These are phyloP conservation scores for Alectoris magna DNA, from an alignment of 2,797 vertebrate genomes.

Conservation along the genomic window DNA sequence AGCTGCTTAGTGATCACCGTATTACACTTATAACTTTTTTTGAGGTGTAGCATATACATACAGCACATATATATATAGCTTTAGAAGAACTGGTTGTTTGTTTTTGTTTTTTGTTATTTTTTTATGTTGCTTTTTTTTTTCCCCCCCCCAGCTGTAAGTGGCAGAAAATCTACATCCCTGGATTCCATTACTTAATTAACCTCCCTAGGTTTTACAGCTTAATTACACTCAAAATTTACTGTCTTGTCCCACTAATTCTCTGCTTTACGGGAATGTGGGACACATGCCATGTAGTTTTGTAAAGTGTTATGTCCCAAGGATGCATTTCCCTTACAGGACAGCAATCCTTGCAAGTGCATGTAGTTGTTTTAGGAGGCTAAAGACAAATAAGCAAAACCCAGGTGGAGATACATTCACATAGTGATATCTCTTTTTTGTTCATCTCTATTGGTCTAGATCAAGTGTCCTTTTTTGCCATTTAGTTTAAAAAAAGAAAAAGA, in stretches of 20 bases:
- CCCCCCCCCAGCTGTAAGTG: background rate
- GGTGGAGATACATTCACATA: background rate
- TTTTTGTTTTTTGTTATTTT: background rate
- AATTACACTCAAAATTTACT: slow-evolving; percentile 45
- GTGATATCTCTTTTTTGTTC: background rate
- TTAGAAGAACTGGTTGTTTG: background rate
- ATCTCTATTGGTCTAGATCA: background rate
- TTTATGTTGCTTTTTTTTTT: too few species aligned
- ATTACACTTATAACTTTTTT: background rate
- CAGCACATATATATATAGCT: background rate
- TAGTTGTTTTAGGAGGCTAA: background rate
- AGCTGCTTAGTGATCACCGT: background rate
- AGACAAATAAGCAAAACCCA: background rate
- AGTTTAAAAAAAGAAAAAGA: background rate
- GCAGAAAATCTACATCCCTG: background rate
- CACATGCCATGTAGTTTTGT: background rate
- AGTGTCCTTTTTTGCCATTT: background rate
- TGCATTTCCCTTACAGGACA: background rate
- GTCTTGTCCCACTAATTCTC: slow-evolving; percentile 7
- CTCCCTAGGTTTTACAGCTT: slow-evolving; percentile 45
- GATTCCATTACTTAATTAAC: slow-evolving; percentile 54
- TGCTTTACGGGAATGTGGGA: slow-evolving; percentile 35
- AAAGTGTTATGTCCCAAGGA: background rate
- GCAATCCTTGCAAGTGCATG: background rate
- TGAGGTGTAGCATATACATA: background rate